Base-by-base conservation (phyloP, 2,113 vertebrate species). In the Dunckerocampus dactyliophorus region DNA sequence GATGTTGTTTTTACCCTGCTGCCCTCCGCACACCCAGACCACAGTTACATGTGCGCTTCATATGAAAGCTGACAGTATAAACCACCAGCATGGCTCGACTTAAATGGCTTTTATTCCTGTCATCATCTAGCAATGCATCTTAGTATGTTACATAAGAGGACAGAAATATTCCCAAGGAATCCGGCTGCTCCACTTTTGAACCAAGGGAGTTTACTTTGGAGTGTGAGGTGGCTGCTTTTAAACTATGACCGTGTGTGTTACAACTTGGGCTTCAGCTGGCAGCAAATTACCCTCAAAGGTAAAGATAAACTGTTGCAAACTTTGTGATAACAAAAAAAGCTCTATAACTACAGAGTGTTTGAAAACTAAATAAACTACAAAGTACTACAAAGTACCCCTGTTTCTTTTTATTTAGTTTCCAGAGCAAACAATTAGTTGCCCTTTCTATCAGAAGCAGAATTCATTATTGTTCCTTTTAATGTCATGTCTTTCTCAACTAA, bases 111-210 rank as follows among this genome's bases (percentile, higher is more conserved):
- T 22, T 21, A 22, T 53, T 28, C 11, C 22, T 15, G 51, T 16
- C 50, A 28, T 22, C 14, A 8, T 28, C 7, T 52, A 7, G 50
- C 22, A 8, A 16, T 28, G 51, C 24, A 53, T 17, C 15, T 43
- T 13, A 45, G 59, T 45, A 31, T 14, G 67, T 66, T 66, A 63
- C 59, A 63, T 62, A 69, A 75, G 15, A 58, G 4, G 31, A 24
- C 17, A 68, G 22, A 1, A 14, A 37, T 24, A 63, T 61, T 54
- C 16, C 24, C 54, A 14, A 24, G 6, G 12, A 71, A 50, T 59
- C n/a, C 21, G 54, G 24, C n/a, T 19, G 45, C 21, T 47, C 49
- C 37, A 68, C 34, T 43, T 56, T 2, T 54, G 8, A 57, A 19
- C 19, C 9, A 24, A 42, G n/a, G n/a, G 52, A 20, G 43, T 45